Evolutionary conservation across 2,113 vertebrate species (phyloP).

Genomic region (Picathartes gymnocephalus): DNA sequence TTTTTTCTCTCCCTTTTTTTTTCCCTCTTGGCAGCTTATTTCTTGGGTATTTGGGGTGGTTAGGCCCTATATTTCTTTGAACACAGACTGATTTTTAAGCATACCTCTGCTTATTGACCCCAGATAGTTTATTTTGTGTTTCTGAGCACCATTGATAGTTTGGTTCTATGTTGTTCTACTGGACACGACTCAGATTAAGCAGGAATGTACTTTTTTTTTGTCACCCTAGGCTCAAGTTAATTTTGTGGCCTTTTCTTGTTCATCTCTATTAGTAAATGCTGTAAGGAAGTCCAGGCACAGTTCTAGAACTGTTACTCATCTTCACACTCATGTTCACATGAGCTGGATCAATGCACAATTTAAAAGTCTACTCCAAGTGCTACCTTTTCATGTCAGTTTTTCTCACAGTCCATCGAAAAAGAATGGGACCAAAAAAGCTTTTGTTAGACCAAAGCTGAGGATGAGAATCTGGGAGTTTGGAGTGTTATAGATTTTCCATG

Average conservation of each 20-base stretch:
- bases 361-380: neutral
- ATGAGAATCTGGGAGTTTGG: neutral
- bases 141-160: neutral
- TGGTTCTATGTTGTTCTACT: neutral
- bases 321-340: neutral
- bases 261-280: neutral
- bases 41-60: neutral
- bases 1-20: neutral
- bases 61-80: neutral
- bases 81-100: neutral
- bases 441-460: neutral
- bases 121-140: neutral
- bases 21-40: neutral
- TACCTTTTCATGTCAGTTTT: neutral
- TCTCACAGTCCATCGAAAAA: neutral
- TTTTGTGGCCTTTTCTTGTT: neutral
- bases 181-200: neutral
- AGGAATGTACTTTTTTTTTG: neutral
- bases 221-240: neutral
- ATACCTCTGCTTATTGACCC: neutral
- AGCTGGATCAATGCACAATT: neutral
- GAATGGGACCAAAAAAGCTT: neutral
- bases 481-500: neutral
- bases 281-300: neutral
- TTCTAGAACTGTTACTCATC: neutral